These are phyloP conservation scores for Catocala nupta DNA, from an alignment of 2,888 invertebrate species.

Conservation along the genomic window DNA sequence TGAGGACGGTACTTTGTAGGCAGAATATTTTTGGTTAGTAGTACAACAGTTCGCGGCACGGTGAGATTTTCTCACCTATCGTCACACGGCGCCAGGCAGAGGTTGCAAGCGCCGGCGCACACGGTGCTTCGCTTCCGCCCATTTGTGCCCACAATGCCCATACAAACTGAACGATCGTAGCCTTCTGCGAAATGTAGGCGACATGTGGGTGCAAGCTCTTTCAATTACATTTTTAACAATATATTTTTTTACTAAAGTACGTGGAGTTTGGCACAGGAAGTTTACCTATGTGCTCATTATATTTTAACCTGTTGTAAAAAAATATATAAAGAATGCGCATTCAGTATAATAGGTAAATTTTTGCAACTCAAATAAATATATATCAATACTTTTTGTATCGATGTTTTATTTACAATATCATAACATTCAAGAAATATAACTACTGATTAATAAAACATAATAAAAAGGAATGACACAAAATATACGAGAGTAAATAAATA, in stretches of 20 bases:
- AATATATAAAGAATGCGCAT: background rate
- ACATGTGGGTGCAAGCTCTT: constrained; percentile 67
- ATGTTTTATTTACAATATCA: too few species aligned
- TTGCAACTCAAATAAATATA: too few species aligned
- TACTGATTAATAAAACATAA: too few species aligned
- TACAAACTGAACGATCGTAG: constrained; percentile 60
- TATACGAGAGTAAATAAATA: too few species aligned
- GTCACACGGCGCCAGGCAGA: constrained; percentile 70
- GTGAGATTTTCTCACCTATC: constrained; percentile 82
- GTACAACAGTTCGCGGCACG: constrained; percentile 46
- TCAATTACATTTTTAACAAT: constrained; percentile 76
- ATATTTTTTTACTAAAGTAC: constrained; percentile 53
- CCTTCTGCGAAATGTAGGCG: constrained; percentile 82
- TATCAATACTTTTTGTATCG: too few species aligned
- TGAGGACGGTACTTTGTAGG: constrained; percentile 48
- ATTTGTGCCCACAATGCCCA: constrained; percentile 80
- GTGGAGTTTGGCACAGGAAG: constrained; percentile 8
- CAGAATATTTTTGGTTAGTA: constrained; percentile 21
- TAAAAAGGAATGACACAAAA: too few species aligned
- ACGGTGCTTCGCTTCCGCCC: constrained; percentile 71
- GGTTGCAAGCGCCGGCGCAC: constrained; percentile 74
- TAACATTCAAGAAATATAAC: too few species aligned
- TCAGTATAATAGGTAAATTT: too few species aligned
- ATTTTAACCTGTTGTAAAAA: background rate
- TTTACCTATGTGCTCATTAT: constrained; percentile 14